These are phyloP conservation scores for Rostratula benghalensis DNA, from an alignment of 2,113 vertebrate genomes.

Conservation along the genomic window DNA sequence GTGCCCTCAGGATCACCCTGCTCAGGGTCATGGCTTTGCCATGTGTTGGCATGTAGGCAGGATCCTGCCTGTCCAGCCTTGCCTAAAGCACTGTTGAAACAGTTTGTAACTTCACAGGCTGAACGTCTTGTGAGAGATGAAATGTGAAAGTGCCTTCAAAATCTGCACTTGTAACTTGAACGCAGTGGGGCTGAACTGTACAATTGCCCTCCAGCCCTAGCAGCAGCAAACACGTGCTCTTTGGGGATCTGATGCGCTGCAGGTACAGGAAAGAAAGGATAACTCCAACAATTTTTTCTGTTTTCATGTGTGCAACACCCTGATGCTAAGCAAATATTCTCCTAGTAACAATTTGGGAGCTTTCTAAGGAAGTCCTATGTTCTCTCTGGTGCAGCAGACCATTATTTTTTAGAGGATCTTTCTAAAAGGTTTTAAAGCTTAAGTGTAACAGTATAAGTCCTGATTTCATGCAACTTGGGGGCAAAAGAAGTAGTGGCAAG, in stretches of 20 bases:
- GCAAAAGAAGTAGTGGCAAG: not conserved
- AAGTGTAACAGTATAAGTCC: not conserved
- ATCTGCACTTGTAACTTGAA: accelerated
- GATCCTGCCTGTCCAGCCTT: not conserved
- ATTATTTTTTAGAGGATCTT: not conserved
- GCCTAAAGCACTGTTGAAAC: not conserved
- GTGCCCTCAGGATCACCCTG: not conserved
- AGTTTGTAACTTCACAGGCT: not conserved
- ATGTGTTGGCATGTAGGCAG: accelerated
- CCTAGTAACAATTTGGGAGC: not conserved
- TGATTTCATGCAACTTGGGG: not conserved
- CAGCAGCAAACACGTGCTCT: accelerated
- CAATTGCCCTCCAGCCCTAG: not conserved
- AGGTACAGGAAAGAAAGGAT: not conserved
- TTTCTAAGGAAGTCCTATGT: not conserved
- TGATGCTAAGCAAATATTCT: not conserved
- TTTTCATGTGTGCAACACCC: not conserved
- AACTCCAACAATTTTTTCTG: not conserved
- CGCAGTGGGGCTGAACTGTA: accelerated
- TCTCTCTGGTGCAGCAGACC: not conserved
- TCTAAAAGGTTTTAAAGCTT: not conserved
- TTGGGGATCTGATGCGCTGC: too few species aligned
- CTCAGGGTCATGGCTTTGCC: accelerated
- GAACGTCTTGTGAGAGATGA: accelerated
- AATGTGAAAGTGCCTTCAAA: not conserved